phyloP scores from a whole-genome alignment of 1,140 invertebrate genomes.

The Ladona fulva region DNA sequence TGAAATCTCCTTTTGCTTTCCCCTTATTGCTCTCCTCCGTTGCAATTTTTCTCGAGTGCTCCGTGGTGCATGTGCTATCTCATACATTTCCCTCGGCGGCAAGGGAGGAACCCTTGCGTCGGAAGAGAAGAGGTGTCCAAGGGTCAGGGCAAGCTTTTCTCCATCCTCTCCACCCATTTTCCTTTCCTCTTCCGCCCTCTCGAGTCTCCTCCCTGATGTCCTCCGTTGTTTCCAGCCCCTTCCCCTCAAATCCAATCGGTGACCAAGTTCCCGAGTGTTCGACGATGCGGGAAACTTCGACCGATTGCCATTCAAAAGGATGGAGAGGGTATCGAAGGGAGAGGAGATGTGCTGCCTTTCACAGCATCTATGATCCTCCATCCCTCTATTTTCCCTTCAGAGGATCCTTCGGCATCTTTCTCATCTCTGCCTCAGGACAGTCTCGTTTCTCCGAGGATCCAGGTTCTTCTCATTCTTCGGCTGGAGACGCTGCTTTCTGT shows the following conservation, averaged over 20 bases:
- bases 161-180: background rate
- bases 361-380: no score
- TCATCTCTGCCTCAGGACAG: no score
- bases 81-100: background rate
- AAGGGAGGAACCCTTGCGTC: background rate
- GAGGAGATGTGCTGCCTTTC: no score
- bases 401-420: no score
- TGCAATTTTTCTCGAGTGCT: background rate
- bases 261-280: background rate
- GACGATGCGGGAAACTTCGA: background rate
- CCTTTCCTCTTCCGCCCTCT: background rate
- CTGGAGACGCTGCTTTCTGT: no score
- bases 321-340: background rate
- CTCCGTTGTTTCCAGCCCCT: background rate
- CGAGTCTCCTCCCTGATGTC: background rate
- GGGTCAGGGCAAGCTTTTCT: background rate
- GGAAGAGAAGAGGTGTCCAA: background rate
- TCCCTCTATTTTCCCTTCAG: no score
- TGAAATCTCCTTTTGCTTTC: no score
- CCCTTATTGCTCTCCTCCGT: background rate
- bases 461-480: no score
- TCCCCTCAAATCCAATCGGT: background rate
- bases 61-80: background rate
- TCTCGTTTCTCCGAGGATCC: no score
- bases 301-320: background rate